Evolutionary conservation across 1,140 invertebrate genomes (phyloP).

Genomic region (Zaprionus kolodkinae): DNA sequence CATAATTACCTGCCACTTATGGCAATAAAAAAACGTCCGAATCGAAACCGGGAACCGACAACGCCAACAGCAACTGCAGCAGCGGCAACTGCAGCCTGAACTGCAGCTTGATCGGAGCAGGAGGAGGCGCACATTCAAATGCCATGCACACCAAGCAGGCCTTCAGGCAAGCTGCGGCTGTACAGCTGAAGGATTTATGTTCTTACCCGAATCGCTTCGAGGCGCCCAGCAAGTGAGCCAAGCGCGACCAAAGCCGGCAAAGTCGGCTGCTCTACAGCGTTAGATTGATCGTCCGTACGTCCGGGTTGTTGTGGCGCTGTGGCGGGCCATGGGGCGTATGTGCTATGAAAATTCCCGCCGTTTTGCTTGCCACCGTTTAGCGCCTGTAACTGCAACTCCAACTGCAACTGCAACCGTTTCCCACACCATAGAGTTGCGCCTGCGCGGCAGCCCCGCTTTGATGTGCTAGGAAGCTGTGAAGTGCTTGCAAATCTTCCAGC

Average conservation of each 20-base stretch:
- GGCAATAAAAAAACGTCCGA: conserved; percentile 72
- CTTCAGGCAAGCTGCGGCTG: conserved; percentile 13
- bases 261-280: conserved; percentile 37
- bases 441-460: conserved; percentile 67
- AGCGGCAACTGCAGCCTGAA: neutral
- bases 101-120: no score
- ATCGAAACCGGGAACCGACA: conserved; percentile 24
- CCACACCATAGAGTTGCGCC: conserved; percentile 45
- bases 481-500: conserved; percentile 64
- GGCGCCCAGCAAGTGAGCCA: conserved; percentile 79
- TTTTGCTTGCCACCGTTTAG: conserved; percentile 71
- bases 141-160: conserved; percentile 42
- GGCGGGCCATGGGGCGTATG: conserved; percentile 70
- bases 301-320: conserved; percentile 17
- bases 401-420: conserved; percentile 54
- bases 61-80: neutral
- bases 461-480: conserved; percentile 68
- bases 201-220: conserved; percentile 76
- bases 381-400: conserved; percentile 45
- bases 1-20: conserved; percentile 84
- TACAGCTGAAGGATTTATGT: conserved; percentile 83
- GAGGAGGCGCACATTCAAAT: conserved; percentile 63
- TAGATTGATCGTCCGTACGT: conserved; percentile 71
- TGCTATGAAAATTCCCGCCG: conserved; percentile 72
- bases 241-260: conserved; percentile 27